These are phyloP conservation scores for Drosophila rubida DNA, from an alignment of 2,888 invertebrate species.

Conservation along the genomic window DNA sequence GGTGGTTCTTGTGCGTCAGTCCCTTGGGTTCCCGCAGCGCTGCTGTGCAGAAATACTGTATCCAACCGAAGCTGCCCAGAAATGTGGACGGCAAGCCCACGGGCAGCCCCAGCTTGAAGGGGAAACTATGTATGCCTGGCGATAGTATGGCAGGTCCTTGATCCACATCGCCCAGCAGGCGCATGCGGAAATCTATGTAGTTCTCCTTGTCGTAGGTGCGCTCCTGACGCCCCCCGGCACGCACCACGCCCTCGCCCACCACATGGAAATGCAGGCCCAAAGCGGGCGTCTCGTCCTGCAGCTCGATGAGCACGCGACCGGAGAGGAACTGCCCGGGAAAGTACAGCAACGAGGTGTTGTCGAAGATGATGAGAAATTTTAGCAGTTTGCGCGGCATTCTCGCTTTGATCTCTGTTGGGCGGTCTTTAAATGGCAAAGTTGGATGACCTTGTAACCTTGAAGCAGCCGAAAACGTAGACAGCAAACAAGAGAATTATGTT, in stretches of 20 bases:
- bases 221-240: constrained; percentile 91
- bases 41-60: constrained; percentile 96
- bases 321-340: constrained; percentile 97
- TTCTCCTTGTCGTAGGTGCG: constrained; percentile 96
- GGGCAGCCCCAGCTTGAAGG: constrained; percentile 95
- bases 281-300: constrained; percentile 97
- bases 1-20: constrained; percentile 96
- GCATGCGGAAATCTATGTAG: constrained; percentile 97
- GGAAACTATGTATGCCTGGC: constrained; percentile 97
- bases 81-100: constrained; percentile 96
- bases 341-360: constrained; percentile 96
- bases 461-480: constrained; percentile 1
- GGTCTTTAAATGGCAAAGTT: constrained; percentile 1
- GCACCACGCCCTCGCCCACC: constrained; percentile 96
- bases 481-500: neutral
- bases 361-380: constrained; percentile 96
- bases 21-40: constrained; percentile 93
- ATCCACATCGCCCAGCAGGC: constrained; percentile 94
- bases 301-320: constrained; percentile 95
- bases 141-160: constrained; percentile 93
- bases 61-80: constrained; percentile 97
- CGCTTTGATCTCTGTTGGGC: neutral
- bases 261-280: constrained; percentile 96
- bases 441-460: neutral
- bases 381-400: constrained; percentile 93